These are phyloP conservation scores for Gallinago media DNA, from an alignment of 2,113 vertebrate species.

Conservation along the genomic window DNA sequence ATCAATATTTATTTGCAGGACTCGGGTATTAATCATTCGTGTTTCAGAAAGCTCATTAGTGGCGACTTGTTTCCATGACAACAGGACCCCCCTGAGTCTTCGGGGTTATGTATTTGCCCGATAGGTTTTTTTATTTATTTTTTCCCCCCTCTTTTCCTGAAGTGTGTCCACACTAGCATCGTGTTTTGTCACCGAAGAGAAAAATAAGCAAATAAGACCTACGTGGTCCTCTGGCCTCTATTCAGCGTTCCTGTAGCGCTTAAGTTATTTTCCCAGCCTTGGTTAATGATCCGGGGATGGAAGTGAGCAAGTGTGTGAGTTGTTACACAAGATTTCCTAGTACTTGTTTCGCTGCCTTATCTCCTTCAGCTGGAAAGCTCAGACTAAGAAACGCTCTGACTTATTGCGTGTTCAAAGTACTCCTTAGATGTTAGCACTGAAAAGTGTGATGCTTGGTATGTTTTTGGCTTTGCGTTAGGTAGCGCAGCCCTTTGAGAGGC, in stretches of 20 bases:
- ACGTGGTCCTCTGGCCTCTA: not conserved
- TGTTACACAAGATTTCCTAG: not conserved
- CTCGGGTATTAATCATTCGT: not conserved
- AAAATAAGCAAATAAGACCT: not conserved
- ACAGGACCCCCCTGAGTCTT: slow-evolving; percentile 51
- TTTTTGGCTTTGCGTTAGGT: not conserved
- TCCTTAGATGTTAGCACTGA: not conserved
- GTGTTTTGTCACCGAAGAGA: not conserved
- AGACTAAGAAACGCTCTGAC: not conserved
- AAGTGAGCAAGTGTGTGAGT: not conserved
- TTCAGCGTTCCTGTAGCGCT: not conserved
- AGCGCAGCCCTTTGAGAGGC: not conserved
- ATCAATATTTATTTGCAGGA: not conserved
- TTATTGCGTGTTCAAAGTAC: not conserved
- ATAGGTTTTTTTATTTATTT: not conserved
- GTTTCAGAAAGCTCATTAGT: slow-evolving; percentile 46
- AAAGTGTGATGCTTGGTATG: not conserved
- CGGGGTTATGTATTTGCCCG: not conserved
- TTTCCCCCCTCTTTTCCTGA: not conserved
- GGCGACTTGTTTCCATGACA: slow-evolving; percentile 66
- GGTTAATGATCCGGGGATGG: not conserved
- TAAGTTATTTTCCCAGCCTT: not conserved
- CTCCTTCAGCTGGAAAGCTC: not conserved
- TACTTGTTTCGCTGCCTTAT: not conserved
- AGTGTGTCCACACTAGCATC: rapidly evolving